Conservation (phyloP, 1,140 invertebrate species). For the Euglossa dilemma region DNA sequence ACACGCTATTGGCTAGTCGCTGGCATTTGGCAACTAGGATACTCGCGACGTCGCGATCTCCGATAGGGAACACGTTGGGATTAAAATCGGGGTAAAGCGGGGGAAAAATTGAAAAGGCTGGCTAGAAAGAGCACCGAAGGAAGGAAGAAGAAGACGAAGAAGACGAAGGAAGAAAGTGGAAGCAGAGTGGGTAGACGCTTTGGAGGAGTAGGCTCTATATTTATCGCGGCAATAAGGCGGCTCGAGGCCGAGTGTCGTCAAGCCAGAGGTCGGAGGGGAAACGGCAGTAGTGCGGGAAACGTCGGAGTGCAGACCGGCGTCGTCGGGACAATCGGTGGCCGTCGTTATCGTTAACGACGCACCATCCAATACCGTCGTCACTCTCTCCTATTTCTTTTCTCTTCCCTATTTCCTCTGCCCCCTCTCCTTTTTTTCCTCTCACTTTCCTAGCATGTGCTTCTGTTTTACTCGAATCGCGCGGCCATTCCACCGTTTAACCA, state of each 20-base stretch:
- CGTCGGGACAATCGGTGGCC: constrained; percentile 75
- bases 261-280: constrained; percentile 38
- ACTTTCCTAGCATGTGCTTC: constrained; percentile 42
- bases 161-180: constrained; percentile 25
- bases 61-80: too few relatives aligned
- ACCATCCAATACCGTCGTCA: constrained; percentile 69
- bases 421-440: constrained; percentile 11
- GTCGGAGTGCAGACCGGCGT: constrained; percentile 48
- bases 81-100: too few relatives aligned
- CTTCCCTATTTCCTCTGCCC: constrained; percentile 13
- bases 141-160: not conserved
- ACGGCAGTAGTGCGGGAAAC: constrained; percentile 28
- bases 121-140: too few relatives aligned
- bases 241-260: constrained; percentile 65
- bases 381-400: constrained; percentile 46
- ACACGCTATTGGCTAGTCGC: too few relatives aligned
- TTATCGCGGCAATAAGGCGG: constrained; percentile 74
- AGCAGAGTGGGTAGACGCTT: constrained; percentile 43
- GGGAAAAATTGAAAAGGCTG: not conserved
- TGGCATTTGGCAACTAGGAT: too few relatives aligned
- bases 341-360: constrained; percentile 78
- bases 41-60: too few relatives aligned
- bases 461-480: constrained; percentile 36
- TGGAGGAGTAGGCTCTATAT: constrained; percentile 73
- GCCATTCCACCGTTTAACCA: constrained; percentile 11